Evolutionary conservation across 2,113 vertebrate genomes (phyloP).

Genomic region (Dicaeum eximium): DNA sequence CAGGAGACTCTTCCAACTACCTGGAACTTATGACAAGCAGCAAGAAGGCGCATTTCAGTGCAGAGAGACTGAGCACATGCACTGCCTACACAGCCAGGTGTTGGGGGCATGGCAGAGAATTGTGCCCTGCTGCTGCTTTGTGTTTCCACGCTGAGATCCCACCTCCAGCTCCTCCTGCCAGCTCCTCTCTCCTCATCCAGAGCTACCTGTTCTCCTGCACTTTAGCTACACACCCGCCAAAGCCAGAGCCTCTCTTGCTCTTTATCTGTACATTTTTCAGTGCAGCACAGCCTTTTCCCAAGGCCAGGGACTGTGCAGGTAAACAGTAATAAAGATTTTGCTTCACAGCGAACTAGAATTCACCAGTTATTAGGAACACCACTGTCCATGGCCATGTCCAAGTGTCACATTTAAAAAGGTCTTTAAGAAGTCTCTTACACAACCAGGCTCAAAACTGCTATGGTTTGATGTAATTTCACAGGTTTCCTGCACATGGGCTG

Average conservation of each 20-base stretch:
- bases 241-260: neutral
- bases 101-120: fast-evolving
- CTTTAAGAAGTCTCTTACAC: neutral
- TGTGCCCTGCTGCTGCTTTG: neutral
- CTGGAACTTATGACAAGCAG: neutral
- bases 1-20: neutral
- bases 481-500: neutral
- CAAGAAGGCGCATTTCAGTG: neutral
- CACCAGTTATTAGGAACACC: neutral
- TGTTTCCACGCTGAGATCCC: neutral
- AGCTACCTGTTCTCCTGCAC: neutral
- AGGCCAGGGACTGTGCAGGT: neutral
- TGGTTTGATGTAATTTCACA: neutral
- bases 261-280: neutral
- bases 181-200: neutral
- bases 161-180: neutral
- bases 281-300: neutral
- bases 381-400: neutral
- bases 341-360: neutral
- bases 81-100: neutral
- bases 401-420: neutral
- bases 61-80: neutral
- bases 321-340: neutral
- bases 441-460: neutral
- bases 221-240: neutral